Conservation (phyloP, 2,113 vertebrate species). For the Nannobrachium achirus region DNA sequence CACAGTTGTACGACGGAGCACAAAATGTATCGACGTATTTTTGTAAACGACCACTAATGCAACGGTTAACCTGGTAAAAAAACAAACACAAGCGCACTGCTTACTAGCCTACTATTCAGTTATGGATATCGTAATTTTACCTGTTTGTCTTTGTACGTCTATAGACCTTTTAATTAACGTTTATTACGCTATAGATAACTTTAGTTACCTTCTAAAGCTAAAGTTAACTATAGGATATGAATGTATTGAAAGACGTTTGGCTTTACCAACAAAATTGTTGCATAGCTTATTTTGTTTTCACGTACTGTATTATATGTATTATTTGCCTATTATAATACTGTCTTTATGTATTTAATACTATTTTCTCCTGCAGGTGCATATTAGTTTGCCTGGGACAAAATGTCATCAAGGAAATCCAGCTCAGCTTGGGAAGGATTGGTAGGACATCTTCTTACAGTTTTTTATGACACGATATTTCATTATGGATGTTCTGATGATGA, state of each 20-base stretch:
- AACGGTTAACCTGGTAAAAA: too few relatives aligned
- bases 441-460: constrained; percentile 12
- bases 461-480: neutral
- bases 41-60: too few relatives aligned
- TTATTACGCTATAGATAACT: too few relatives aligned
- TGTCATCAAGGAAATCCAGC: constrained; percentile 46
- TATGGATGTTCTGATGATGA: neutral
- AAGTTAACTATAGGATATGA: neutral
- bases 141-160: too few relatives aligned
- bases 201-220: neutral
- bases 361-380: constrained; percentile 15
- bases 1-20: too few relatives aligned
- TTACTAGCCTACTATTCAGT: too few relatives aligned
- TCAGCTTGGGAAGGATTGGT: constrained; percentile 50
- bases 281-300: neutral
- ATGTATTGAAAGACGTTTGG: neutral
- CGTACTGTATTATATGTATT: neutral
- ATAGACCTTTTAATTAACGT: too few relatives aligned
- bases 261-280: neutral
- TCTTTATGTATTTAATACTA: too few relatives aligned
- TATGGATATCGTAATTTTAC: too few relatives aligned
- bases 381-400: constrained; percentile 13
- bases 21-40: too few relatives aligned
- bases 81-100: too few relatives aligned
- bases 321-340: too few relatives aligned